phyloP scores from a whole-genome alignment of 2,113 vertebrate genomes.

The Rhabdornis inornatus region DNA sequence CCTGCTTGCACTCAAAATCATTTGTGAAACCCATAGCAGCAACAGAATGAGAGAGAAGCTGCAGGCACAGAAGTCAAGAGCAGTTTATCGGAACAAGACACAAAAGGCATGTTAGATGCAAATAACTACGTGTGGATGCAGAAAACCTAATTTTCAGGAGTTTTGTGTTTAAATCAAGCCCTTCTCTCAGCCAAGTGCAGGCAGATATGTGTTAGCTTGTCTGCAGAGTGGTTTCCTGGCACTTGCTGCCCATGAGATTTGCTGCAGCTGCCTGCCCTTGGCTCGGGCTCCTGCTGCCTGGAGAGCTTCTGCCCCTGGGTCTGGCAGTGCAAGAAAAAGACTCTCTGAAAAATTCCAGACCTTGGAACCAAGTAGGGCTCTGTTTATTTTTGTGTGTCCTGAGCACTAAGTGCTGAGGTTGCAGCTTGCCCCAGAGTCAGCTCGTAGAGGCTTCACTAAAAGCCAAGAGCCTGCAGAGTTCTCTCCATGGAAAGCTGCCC shows the following conservation, averaged over 20 bases:
- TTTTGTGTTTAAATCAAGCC: not conserved
- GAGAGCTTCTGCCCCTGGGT: not conserved
- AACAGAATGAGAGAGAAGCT: not conserved
- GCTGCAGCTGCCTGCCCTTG: not conserved
- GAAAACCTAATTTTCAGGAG: not conserved
- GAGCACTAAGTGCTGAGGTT: not conserved
- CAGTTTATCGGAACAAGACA: not conserved
- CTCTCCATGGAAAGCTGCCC: not conserved
- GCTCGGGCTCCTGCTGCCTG: not conserved
- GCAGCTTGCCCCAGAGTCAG: not conserved
- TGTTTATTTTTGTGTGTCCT: not conserved
- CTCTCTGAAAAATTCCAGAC: not conserved
- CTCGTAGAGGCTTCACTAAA: not conserved
- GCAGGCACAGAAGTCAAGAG: not conserved
- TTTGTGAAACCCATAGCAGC: not conserved
- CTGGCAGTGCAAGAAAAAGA: not conserved
- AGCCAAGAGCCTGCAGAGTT: not conserved
- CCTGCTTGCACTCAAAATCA: not conserved
- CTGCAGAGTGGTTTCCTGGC: not conserved
- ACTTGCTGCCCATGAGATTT: not conserved
- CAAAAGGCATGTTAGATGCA: not conserved
- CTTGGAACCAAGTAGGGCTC: not conserved
- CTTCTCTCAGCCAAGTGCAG: not conserved
- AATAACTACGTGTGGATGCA: not conserved
- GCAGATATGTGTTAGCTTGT: not conserved